Conservation (phyloP, 2,888 invertebrate genomes). For the Willowsia nigromaculata region DNA sequence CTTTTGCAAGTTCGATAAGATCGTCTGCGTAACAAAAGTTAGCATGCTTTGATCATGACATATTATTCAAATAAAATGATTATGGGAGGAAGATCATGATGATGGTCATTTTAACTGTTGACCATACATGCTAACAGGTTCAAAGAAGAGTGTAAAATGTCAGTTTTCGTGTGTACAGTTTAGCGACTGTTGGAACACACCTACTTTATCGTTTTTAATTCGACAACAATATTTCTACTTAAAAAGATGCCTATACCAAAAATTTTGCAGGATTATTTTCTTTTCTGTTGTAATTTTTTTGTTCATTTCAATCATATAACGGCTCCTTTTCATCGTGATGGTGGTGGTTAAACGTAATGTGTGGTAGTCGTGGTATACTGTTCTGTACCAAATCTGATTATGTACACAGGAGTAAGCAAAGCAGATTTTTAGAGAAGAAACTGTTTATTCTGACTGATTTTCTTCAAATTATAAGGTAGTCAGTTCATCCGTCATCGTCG, state of each 20-base stretch:
- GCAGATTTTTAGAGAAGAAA: neutral
- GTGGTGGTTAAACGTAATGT: neutral
- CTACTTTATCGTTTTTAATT: neutral
- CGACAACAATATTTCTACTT: neutral
- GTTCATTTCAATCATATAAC: neutral
- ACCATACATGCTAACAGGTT: neutral
- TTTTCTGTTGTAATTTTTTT: no score
- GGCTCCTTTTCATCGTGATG: neutral
- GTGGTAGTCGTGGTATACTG: no score
- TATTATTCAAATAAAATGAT: slow-evolving; percentile 23
- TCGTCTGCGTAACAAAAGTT: neutral
- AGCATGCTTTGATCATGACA: neutral
- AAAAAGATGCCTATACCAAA: no score
- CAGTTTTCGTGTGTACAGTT: neutral
- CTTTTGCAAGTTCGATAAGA: neutral
- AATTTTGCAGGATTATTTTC: neutral
- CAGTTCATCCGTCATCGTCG: neutral
- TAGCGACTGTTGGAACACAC: neutral
- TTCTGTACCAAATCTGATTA: neutral
- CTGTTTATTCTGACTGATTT: neutral
- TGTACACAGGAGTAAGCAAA: neutral
- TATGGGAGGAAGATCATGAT: neutral
- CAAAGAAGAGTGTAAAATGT: neutral
- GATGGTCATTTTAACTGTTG: neutral
- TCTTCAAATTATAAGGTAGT: neutral